Base-by-base conservation (phyloP, 2,797 vertebrate species). In the Lepidocolaptes lacrymiger region DNA sequence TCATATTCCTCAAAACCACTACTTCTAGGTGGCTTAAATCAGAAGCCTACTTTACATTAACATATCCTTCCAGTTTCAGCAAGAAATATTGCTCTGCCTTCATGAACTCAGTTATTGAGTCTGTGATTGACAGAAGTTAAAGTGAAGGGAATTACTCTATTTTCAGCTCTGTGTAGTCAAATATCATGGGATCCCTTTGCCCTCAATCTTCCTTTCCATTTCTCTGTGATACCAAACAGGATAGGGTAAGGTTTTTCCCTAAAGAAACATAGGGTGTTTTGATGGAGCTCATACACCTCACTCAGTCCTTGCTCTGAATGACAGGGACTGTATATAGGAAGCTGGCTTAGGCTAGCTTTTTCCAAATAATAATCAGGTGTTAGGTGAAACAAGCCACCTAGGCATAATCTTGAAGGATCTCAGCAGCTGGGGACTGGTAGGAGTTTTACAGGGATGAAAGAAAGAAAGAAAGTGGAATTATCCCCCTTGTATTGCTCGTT, bases 331-430 rank as follows among this genome's bases (percentile, higher is more conserved):
- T 28, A 7, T 13, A 23, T 1, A 48, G n/a, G 67, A 62, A 74
- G 9, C 67, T 41, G 28, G 21, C 43, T 69, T 43, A 34, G 34
- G 15, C 23, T 32, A 74, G 28, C 12, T 82, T 23, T 64, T 71
- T 34, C 49, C 49, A 68, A 1, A 1, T 6, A 52, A 22, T 7
- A 73, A 27, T 6, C 12, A 27, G 56, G 12, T 1, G 1, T 59
- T 30, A 61, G 39, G 27, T 41, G 11, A 46, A 85, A 28, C 39
- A 64, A 56, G 4, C 2, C 26, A 30, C 13, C 21, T 56, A 55
- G 14, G 36, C 19, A n/a, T 15, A 37, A 54, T 22, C 59, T 64
- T 39, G 41, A 62, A 49, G 75, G 19, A 46, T 32, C 14, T 81
- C 66, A 37, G 54, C 13, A 48, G 15, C 39, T 51, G 18, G 13